phyloP scores from a whole-genome alignment of 2,888 invertebrate species.

The Agonopterix arenella region DNA sequence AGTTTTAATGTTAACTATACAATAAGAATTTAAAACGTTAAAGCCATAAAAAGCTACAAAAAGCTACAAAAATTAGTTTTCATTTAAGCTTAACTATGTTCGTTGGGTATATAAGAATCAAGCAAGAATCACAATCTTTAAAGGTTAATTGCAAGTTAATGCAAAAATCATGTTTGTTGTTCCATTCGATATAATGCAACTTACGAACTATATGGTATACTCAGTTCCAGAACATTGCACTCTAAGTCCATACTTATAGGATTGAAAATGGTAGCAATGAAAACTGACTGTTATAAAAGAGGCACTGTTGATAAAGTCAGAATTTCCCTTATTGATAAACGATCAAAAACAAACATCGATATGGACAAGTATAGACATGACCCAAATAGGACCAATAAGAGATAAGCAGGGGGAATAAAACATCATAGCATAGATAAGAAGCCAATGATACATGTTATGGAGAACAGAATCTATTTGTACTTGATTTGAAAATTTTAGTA shows the following conservation, averaged over 20 bases:
- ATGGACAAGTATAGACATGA: constrained; percentile 28
- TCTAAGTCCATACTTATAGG: not conserved
- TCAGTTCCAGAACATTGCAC: too few species aligned
- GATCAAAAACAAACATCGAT: constrained; percentile 6
- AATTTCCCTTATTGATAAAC: constrained; percentile 1
- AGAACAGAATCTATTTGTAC: constrained; percentile 5
- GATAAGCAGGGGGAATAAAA: constrained; percentile 67
- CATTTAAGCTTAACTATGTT: too few species aligned
- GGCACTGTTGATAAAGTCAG: not conserved
- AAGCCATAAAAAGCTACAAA: too few species aligned
- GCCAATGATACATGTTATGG: constrained; percentile 11
- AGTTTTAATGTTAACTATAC: too few species aligned
- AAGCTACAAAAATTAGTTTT: too few species aligned
- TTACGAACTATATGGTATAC: too few species aligned
- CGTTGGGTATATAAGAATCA: too few species aligned
- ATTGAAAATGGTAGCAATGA: not conserved
- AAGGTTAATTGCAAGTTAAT: constrained; percentile 7
- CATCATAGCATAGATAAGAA: constrained; percentile 52
- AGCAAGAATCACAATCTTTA: not conserved
- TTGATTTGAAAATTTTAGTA: constrained; percentile 1
- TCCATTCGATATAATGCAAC: not conserved
- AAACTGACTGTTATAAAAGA: not conserved
- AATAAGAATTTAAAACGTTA: too few species aligned
- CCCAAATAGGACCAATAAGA: constrained; percentile 29
- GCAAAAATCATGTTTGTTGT: constrained; percentile 4